phyloP scores from a whole-genome alignment of 2,797 vertebrate species.

The Characodon lateralis region DNA sequence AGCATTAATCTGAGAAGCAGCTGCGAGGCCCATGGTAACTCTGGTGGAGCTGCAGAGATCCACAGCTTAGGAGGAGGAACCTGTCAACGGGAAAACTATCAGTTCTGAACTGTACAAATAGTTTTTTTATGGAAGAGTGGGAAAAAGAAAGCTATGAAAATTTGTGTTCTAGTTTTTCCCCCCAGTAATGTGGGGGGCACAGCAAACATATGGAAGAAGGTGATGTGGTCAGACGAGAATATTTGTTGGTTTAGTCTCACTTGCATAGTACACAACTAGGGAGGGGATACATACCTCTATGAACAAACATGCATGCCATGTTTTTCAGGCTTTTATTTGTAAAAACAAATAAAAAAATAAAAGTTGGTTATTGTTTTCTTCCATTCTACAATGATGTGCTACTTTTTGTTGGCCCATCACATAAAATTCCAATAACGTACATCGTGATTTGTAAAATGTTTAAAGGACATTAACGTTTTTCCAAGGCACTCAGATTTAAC shows the following conservation, averaged over 20 bases:
- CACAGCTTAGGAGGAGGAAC: not conserved
- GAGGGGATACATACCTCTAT: not conserved
- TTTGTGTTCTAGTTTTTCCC: not conserved
- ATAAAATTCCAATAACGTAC: not conserved
- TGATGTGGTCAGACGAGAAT: too few species aligned
- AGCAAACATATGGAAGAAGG: too few species aligned
- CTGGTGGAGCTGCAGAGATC: not conserved
- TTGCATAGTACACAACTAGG: not conserved
- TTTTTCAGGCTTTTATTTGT: too few species aligned
- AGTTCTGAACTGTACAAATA: not conserved
- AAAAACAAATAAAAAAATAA: not conserved
- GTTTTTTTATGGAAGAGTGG: not conserved
- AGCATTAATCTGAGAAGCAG: not conserved
- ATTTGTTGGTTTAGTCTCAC: not conserved
- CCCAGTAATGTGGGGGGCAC: not conserved
- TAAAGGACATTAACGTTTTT: not conserved
- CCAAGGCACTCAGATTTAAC: not conserved
- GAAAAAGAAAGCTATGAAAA: not conserved
- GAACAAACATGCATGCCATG: not conserved
- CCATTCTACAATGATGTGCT: not conserved
- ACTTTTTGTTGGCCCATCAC: not conserved
- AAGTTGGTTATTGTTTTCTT: not conserved
- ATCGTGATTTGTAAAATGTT: not conserved
- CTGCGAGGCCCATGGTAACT: not conserved
- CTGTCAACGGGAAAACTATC: not conserved